Conservation (phyloP, 2,113 vertebrate genomes). For the Alosa alosa region DNA sequence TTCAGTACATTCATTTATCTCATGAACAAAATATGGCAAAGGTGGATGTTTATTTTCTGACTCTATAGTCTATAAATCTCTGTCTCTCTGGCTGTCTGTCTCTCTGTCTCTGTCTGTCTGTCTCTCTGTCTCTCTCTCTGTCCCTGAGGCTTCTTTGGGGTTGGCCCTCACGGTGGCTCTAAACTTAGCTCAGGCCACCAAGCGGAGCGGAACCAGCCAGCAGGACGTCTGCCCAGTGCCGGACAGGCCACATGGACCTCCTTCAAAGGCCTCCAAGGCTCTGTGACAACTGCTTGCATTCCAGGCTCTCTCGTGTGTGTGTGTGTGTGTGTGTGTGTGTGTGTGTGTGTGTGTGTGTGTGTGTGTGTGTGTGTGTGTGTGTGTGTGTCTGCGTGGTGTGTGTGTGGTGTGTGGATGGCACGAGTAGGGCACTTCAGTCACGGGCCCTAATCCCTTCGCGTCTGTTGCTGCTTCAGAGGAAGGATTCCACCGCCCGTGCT, state of each 20-base stretch:
- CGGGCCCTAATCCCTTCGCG: conserved; percentile 43
- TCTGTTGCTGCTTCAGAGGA: conserved; percentile 26
- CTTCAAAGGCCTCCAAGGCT: conserved; percentile 53
- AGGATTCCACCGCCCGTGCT: conserved; percentile 18
- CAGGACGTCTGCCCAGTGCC: conserved; percentile 47
- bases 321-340: no score
- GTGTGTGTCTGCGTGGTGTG: neutral
- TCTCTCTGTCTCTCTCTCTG: conserved; percentile 28
- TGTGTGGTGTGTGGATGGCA: conserved; percentile 21
- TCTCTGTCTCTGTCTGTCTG: neutral
- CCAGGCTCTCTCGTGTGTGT: conserved; percentile 36
- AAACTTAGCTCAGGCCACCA: conserved; percentile 63
- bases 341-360: neutral
- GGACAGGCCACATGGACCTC: conserved; percentile 53
- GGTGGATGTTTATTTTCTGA: neutral
- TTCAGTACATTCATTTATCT: neutral
- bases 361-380: no score
- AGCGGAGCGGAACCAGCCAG: conserved; percentile 14
- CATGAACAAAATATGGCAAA: neutral
- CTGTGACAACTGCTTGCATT: conserved; percentile 63
- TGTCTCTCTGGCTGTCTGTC: conserved; percentile 26
- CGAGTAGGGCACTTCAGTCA: conserved; percentile 36
- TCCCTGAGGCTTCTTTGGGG: neutral
- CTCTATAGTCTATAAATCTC: no score
- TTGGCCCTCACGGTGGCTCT: conserved; percentile 42